Percentiles rank a stretch among this genome's conserved stretches.
Evolutionary conservation across 2,888 invertebrate species (phyloP).

Genomic region (Diadegma fenestrale): DNA sequence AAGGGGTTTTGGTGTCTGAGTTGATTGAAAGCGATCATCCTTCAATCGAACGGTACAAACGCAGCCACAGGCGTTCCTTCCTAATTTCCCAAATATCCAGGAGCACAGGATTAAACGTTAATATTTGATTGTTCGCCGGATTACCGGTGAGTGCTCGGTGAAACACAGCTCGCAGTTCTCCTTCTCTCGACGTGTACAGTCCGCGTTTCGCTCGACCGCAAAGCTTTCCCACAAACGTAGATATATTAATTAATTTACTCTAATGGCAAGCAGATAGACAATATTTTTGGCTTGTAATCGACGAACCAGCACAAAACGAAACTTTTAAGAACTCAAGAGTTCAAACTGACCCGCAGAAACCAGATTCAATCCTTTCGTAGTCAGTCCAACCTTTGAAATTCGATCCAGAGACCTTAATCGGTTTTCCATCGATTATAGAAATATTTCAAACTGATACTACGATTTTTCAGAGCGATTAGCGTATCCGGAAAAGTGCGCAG

Average conservation of each 20-base stretch:
- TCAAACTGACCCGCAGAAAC: not conserved
- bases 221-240: conserved; percentile 18
- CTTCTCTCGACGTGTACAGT: not conserved
- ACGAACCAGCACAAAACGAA: not conserved
- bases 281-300: not conserved
- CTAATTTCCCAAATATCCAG: conserved; percentile 12
- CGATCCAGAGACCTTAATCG: not conserved
- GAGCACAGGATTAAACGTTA: conserved; percentile 29
- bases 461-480: not conserved
- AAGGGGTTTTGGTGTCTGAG: conserved; percentile 18
- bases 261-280: not conserved
- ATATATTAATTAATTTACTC: conserved; percentile 49
- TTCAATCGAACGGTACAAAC: conserved; percentile 38
- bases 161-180: conserved; percentile 1
- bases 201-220: not conserved
- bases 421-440: not conserved
- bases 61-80: conserved; percentile 1
- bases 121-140: conserved; percentile 54
- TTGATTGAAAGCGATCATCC: conserved; percentile 28
- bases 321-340: not conserved
- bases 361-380: not conserved
- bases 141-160: conserved; percentile 24
- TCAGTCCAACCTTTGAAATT: not conserved
- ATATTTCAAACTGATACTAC: not conserved
- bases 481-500: not conserved